Conservation (phyloP, 2,888 invertebrate genomes). For the Clostera curtula region DNA sequence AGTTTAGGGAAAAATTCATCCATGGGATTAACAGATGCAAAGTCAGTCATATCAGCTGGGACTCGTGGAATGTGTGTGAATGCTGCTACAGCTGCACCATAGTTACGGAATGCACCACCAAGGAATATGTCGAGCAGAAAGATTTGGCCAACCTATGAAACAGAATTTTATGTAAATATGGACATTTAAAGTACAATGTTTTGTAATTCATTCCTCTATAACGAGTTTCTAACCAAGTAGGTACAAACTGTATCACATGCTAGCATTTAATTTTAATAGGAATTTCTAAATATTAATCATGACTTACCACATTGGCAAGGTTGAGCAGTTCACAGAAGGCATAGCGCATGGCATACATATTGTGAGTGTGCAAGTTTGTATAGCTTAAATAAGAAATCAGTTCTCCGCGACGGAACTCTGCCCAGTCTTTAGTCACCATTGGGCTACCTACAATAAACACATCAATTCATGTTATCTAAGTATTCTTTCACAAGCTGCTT, state of each 20-base stretch:
- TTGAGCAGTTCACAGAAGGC: conserved; percentile 83
- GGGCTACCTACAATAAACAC: conserved; percentile 57
- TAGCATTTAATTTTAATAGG: no score
- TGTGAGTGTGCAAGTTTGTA: conserved; percentile 73
- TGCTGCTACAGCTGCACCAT: conserved; percentile 72
- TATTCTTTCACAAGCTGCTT: no score
- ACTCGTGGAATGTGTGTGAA: conserved; percentile 54
- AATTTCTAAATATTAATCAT: not conserved
- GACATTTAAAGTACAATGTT: no score
- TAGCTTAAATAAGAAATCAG: conserved; percentile 74
- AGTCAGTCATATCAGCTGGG: conserved; percentile 36
- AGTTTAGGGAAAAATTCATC: conserved; percentile 80
- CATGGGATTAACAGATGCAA: conserved; percentile 77
- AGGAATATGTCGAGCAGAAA: conserved; percentile 79
- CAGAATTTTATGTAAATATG: not conserved
- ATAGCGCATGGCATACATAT: conserved; percentile 79
- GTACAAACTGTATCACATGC: no score
- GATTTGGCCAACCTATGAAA: conserved; percentile 78
- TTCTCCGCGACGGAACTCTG: conserved; percentile 65
- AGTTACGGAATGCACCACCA: conserved; percentile 76
- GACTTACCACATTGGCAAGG: conserved; percentile 81
- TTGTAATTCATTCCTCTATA: no score
- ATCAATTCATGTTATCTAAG: no score
- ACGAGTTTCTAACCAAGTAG: no score
- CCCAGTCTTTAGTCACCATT: conserved; percentile 73